A percentile compares a stretch with the other conserved stretches of the same genome.
Conservation (phyloP, 2,113 vertebrate genomes). For the Dolichallabes microphthalmus region DNA sequence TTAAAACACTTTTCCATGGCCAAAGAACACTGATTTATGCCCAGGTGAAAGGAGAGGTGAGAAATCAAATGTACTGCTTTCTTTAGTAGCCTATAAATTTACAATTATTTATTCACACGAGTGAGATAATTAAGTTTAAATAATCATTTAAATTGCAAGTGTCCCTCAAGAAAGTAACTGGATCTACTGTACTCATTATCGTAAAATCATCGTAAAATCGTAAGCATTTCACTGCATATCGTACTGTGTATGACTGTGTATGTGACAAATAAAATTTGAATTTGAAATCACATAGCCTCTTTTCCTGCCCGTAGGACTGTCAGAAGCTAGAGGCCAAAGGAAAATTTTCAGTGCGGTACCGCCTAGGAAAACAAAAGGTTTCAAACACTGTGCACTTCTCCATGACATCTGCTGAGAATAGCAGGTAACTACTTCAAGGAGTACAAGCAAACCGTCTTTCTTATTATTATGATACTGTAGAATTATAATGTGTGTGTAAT, state of each 20-base stretch:
- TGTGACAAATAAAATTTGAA: too few relatives aligned
- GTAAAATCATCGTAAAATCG: too few relatives aligned
- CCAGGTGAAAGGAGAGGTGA: slow-evolving; percentile 67
- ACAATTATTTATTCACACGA: background rate
- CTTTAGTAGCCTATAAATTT: background rate
- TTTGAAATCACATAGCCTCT: background rate
- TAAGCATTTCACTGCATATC: too few relatives aligned
- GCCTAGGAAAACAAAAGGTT: slow-evolving; percentile 11
- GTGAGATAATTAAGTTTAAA: background rate
- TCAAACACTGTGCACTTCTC: slow-evolving; percentile 12
- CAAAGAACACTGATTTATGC: slow-evolving; percentile 69
- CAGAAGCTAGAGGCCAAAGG: slow-evolving; percentile 13
- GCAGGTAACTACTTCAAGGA: background rate
- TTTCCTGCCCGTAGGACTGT: background rate
- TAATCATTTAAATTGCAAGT: background rate
- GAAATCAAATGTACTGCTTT: background rate
- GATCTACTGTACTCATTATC: background rate
- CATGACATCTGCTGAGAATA: slow-evolving; percentile 13
- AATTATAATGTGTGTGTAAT: background rate
- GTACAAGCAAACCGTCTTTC: background rate
- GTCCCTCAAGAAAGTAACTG: background rate
- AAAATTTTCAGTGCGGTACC: slow-evolving; percentile 20
- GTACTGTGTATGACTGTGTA: too few relatives aligned
- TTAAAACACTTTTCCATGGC: slow-evolving; percentile 66
- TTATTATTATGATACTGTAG: background rate